Evolutionary conservation across 2,797 vertebrate species (phyloP).

Genomic region (Dermochelys coriacea): DNA sequence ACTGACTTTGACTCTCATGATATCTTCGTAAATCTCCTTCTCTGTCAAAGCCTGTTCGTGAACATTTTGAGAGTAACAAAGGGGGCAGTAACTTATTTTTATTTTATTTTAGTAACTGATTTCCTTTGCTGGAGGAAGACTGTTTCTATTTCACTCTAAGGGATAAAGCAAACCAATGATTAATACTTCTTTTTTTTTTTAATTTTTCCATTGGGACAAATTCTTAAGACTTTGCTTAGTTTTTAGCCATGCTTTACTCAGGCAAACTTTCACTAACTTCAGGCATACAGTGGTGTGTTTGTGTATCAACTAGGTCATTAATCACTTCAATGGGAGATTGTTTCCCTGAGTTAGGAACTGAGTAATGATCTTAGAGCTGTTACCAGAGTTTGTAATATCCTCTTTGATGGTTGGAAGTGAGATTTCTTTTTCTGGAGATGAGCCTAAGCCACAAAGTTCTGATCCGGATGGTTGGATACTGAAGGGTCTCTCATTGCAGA

Average conservation of each 20-base stretch:
- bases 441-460: neutral
- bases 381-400: neutral
- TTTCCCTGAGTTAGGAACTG: neutral
- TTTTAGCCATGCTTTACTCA: neutral
- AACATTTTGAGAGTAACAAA: neutral
- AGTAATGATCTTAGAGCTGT: no score
- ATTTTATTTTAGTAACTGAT: neutral
- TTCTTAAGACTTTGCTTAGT: neutral
- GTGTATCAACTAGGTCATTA: neutral
- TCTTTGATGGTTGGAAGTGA: neutral
- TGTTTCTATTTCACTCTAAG: neutral
- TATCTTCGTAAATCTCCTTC: accelerated
- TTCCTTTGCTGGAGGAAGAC: neutral
- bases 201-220: neutral
- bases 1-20: neutral
- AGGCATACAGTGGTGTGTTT: neutral
- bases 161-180: neutral
- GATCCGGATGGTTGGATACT: neutral
- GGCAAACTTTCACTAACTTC: neutral
- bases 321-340: neutral
- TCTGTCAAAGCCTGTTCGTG: neutral
- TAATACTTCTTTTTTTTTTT: neutral
- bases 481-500: neutral
- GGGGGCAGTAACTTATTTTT: neutral
- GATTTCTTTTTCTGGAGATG: neutral